Conservation (phyloP, 2,113 vertebrate genomes). For the Datnioides undecimradiatus region DNA sequence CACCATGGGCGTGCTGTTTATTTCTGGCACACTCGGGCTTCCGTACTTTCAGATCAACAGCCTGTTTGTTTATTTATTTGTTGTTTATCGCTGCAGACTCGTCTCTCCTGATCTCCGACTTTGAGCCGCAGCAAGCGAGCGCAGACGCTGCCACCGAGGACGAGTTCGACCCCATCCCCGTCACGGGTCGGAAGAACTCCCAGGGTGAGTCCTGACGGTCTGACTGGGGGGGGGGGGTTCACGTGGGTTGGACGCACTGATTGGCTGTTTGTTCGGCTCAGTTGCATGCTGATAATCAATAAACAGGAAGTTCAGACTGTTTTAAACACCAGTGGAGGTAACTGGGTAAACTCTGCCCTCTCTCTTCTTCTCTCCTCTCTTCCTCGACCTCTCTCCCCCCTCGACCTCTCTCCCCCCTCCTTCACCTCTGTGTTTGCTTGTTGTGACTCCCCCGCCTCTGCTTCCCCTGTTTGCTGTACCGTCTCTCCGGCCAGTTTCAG, state of each 20-base stretch:
- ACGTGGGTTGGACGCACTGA: not conserved
- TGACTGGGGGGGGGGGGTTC: conserved; percentile 32
- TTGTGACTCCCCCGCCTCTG: conserved; percentile 59
- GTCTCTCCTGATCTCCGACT: conserved; percentile 95
- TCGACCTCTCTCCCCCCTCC: conserved; percentile 71
- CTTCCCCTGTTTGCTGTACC: conserved; percentile 49
- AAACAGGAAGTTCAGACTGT: conserved; percentile 12
- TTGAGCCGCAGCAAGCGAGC: conserved; percentile 85
- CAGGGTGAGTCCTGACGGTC: conserved; percentile 89
- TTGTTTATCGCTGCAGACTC: conserved; percentile 86
- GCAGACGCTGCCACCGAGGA: conserved; percentile 92
- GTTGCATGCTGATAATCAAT: conserved; percentile 16
- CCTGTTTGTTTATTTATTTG: not conserved
- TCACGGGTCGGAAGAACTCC: conserved; percentile 95
- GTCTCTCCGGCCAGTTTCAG: conserved; percentile 84
- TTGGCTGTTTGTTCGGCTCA: not conserved
- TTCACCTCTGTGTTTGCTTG: conserved; percentile 57
- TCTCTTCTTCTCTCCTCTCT: conserved; percentile 28
- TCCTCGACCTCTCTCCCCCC: conserved; percentile 55
- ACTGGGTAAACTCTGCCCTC: conserved; percentile 64
- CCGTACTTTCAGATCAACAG: not conserved
- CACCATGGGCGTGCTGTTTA: no score
- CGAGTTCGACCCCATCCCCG: conserved; percentile 99
- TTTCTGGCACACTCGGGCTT: not conserved
- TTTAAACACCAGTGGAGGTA: conserved; percentile 43